phyloP scores from a whole-genome alignment of 2,113 vertebrate species.

The Calypte anna region DNA sequence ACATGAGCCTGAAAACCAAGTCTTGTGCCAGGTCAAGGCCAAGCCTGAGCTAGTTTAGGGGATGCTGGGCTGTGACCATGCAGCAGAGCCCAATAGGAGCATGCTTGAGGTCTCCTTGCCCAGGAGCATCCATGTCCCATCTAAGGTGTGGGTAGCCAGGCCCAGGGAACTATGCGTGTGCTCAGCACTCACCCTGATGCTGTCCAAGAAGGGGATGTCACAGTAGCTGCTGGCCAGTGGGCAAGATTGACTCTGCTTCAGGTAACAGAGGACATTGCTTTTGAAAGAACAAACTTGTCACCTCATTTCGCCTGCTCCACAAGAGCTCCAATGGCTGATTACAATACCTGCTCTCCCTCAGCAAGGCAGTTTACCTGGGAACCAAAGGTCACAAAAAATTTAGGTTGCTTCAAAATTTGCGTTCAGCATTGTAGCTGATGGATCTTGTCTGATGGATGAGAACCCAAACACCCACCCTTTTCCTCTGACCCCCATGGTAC shows the following conservation, averaged over 20 bases:
- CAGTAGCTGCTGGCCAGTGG: neutral
- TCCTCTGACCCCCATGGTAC: neutral
- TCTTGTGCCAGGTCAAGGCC: neutral
- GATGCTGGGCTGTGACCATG: neutral
- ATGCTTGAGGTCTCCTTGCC: neutral
- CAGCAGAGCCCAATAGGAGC: neutral
- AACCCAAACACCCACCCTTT: neutral
- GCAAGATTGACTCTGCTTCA: neutral
- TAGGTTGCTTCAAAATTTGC: neutral
- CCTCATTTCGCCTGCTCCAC: neutral
- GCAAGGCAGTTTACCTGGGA: neutral
- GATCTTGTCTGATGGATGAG: neutral
- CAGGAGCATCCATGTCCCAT: too few species aligned
- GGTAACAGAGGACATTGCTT: neutral
- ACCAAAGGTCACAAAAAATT: neutral
- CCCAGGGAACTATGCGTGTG: accelerated
- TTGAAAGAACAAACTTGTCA: neutral
- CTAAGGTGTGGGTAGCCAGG: neutral
- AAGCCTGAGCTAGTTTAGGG: neutral
- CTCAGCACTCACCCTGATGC: neutral
- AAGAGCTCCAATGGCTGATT: accelerated
- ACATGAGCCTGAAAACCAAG: neutral
- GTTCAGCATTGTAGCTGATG: neutral
- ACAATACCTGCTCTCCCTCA: neutral
- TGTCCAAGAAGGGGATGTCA: neutral